Base-by-base conservation (phyloP, 2,797 vertebrate genomes). In the Phoxinus dragarum region DNA sequence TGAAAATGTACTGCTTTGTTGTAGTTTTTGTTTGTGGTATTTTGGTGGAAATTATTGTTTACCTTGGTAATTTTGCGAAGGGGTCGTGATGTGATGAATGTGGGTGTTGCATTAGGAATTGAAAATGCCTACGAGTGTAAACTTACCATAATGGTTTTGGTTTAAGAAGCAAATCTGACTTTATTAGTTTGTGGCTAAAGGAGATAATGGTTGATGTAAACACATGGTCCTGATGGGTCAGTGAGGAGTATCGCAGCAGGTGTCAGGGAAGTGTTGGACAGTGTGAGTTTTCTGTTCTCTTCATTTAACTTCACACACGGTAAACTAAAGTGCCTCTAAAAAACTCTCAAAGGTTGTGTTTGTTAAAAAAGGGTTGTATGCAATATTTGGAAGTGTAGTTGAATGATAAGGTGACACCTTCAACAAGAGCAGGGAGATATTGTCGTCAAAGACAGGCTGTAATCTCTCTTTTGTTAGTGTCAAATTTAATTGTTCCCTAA, bases 11-110 rank as follows among this genome's bases (percentile, higher is more conserved):
- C 36, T n/a, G 38, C 16, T 64, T 31, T 64, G 4, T 78, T 78
- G 40, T 78, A 44, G 56, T 78, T 64, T 61, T n/a, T 27, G 4
- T 61, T 64, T 27, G 54, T 78, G 74, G 52, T 64, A 31, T 78
- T 64, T 19, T 44, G 5, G 23, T 64, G 56, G 38, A 21, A 78
- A 44, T 61, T 9, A 17, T 23, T 76, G 52, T 38, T 76, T 54
- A 54, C 5, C 31, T 1, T 23, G 19, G 42, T 40, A 12, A 23
- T 71, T 67, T 69, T 42, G 23, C 6, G 5, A 71, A 47, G 27
- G 27, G 12, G 44, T 74, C 72, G 27, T 52, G 47, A 75, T 52
- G 17, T 52, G 27, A 52, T 34, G 21, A 54, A 75, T 54, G 21
- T 77, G 61, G 31, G 12, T 64, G 52, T 40, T 36, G 34, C 27